Conservation (phyloP, 2,888 invertebrate genomes). For the Xanthorhoe spadicearia region DNA sequence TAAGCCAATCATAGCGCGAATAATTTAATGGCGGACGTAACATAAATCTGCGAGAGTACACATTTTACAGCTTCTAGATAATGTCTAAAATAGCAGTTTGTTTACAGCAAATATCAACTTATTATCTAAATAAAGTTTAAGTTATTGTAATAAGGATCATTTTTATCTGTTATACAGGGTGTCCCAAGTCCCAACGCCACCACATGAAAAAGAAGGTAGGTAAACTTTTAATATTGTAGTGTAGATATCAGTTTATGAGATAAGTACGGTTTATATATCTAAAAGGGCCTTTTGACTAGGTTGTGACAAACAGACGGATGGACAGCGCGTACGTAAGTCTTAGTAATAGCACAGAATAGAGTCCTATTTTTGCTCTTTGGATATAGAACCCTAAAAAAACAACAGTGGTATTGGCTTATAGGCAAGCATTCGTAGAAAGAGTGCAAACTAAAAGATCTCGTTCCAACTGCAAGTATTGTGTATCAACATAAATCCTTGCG, state of each 20-base stretch:
- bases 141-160: too few species aligned
- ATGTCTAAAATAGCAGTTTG: not conserved
- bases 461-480: constrained; percentile 20
- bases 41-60: constrained; percentile 23
- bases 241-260: too few species aligned
- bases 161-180: too few species aligned
- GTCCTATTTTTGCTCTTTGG: too few species aligned
- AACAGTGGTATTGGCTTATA: not conserved
- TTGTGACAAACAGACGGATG: too few species aligned
- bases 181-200: too few species aligned
- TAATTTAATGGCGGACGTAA: constrained; percentile 22
- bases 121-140: too few species aligned
- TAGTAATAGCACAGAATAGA: not conserved
- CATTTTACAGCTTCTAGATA: not conserved
- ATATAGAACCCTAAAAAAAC: not conserved
- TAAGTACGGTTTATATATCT: too few species aligned
- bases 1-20: constrained; percentile 34
- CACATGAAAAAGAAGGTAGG: too few species aligned
- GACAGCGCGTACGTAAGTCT: too few species aligned
- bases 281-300: too few species aligned
- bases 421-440: not conserved
- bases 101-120: not conserved
- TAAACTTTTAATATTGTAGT: too few species aligned
- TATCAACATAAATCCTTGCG: constrained; percentile 22
- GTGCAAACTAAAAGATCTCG: constrained; percentile 15